Conservation (phyloP, 2,888 invertebrate species). For the Mythimna albipuncta region DNA sequence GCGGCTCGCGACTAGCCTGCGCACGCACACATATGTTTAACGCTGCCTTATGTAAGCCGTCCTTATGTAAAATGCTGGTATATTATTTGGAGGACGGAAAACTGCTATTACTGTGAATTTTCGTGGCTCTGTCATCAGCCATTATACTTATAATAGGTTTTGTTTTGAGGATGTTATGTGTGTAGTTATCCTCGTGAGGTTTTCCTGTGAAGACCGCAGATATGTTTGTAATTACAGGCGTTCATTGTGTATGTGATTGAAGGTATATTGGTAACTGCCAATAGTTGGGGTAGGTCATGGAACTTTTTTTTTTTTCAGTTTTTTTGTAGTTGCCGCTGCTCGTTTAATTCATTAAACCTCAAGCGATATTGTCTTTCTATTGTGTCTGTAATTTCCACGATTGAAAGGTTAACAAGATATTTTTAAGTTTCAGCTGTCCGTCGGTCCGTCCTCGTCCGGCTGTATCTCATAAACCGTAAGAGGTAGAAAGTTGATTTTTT, state of each 20-base stretch:
- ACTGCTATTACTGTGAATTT: conserved; percentile 76
- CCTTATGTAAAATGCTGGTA: conserved; percentile 82
- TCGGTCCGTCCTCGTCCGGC: no score
- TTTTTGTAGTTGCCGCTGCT: neutral
- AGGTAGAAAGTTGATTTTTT: no score
- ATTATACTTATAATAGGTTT: conserved; percentile 58
- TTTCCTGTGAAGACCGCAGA: conserved; percentile 34
- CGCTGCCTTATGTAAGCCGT: conserved; percentile 76
- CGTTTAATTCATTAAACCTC: neutral
- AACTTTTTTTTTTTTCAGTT: neutral
- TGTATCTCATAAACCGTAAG: no score
- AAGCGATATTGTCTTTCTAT: no score
- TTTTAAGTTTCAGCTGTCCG: no score
- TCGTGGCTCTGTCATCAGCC: conserved; percentile 68
- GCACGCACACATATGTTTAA: conserved; percentile 72
- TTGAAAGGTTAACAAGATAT: no score
- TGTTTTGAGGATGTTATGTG: conserved; percentile 63
- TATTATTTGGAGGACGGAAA: conserved; percentile 84
- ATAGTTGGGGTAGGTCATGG: conserved; percentile 11
- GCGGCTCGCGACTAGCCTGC: conserved; percentile 72
- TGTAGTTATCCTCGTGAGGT: conserved; percentile 33
- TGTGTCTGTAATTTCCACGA: no score
- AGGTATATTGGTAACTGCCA: conserved; percentile 19
- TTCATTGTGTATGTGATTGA: conserved; percentile 6
- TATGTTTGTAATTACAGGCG: conserved; percentile 23